Evolutionary conservation across 1,140 invertebrate genomes (phyloP), one percentile per base, ranked within the genome.

Genomic region (Melipona quadrifasciata): DNA sequence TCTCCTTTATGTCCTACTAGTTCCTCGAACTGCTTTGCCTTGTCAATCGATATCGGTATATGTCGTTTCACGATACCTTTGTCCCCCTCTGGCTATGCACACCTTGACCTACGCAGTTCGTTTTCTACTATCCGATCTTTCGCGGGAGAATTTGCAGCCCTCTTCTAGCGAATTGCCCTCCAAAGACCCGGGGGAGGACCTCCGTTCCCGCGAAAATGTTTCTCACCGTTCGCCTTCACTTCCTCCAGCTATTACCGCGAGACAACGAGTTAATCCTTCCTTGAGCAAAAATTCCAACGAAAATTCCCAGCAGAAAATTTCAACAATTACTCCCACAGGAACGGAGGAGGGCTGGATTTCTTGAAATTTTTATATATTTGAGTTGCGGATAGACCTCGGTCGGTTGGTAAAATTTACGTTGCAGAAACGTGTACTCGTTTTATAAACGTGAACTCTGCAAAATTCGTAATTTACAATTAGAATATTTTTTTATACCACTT

Each of bases 1-100:
- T 93, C 91, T 92, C 87, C 88, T 93, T 93, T 92, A 93, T 92
- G 89, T 88, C 86, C 87, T 87, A 53, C 84, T 78, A 90, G 88
- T 92, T 93, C 91, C 91, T 88, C 86, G 74, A 91, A 92, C 90
- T 90, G 87, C 89, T 75, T 92, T 84, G 67, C 84, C 88, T 80
- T 89, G 91, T 93, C 90, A 92, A 92, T 93, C 91, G 91, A 92
- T 91, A 83, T 82, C 84, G 74, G 57, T 67, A 68, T 51, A 58
- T 51, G 57, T n/a, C 57, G 31, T 57, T 47, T 27, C 55, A 47
- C 70, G 61, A 75, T 74, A 84, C 71, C 31, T 82, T 75, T 82
- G 79, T 85, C 72, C 84, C 72, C 84, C 72, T 61, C 72, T n/a
- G 21, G 72, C 83, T 74, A 87, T 86, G 85, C 76, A 86, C 89